Evolutionary conservation across 2,888 invertebrate species (phyloP), one percentile per base, ranked within the genome.

Genomic region (Himalopsyche kuldschensis): DNA sequence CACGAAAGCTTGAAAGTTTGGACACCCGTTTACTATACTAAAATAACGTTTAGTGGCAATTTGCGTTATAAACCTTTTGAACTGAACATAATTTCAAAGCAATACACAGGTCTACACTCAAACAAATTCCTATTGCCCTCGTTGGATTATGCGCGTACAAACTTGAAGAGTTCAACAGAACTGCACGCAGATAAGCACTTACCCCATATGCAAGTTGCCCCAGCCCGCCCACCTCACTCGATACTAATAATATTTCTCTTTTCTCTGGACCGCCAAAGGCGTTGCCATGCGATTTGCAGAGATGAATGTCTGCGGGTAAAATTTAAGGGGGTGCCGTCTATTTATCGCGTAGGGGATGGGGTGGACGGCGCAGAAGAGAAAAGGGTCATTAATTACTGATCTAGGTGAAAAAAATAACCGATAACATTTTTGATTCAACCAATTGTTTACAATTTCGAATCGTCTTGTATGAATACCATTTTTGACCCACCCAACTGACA

Each of bases 301-400:
- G 79, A 78, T 77, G 79, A 78, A 80, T 83, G 80, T 83, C 76
- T 82, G 77, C 32, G 83, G 80, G 83, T 41, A 55, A 10, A 78
- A 69, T 82, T 82, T 27, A 75, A 41, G 30, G 48, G 30, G 84
- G 41, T 41, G 41, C 41, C 41, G 15, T 41, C 41, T 84, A 84
- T 82, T 82, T 78, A 32, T 78, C 41, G 82, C 78, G 78, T 63
- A 35, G 80, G 83, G 83, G 48, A 6, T 81, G 79, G 81, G 78
- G 63, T 55, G 81, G 81, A 84, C 75, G 80, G 24, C 63, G 82
- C 87, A 83, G 86, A 86, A 87, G 87, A 87, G 87, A 88, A 89
- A 89, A 88, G 89, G 89, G 89, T 89, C 88, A 89, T 89, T 87
- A 88, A 88, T 88, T 88, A 88, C 89, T 88, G 87, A 87, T 86